A percentile compares a stretch with the other conserved stretches of the same genome.
These are phyloP conservation scores for Embidobia sp. DNA, from an alignment of 2,888 invertebrate genomes.

Conservation along the genomic window DNA sequence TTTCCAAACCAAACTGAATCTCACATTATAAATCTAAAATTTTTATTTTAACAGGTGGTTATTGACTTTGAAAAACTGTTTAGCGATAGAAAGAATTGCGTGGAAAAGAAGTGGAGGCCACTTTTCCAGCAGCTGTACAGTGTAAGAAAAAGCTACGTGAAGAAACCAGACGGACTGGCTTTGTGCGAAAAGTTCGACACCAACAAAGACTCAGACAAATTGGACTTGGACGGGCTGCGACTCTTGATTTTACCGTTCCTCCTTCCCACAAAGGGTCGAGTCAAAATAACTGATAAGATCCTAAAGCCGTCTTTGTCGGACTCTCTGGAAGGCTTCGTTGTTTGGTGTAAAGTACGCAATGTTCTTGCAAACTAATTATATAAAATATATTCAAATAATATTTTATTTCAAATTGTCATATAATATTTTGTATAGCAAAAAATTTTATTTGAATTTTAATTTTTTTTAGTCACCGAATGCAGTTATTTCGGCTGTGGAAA, in stretches of 20 bases:
- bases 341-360: constrained; percentile 27
- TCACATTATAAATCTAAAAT: too few relatives aligned
- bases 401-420: too few relatives aligned
- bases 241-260: constrained; percentile 9
- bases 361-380: not conserved
- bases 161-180: not conserved
- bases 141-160: not conserved
- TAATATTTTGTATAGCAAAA: too few relatives aligned
- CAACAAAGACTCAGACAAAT: too few relatives aligned
- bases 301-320: constrained; percentile 10
- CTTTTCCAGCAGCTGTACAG: not conserved
- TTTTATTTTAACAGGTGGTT: not conserved
- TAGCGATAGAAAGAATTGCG: not conserved
- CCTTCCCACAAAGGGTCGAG: constrained; percentile 1
- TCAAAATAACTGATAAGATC: constrained; percentile 2
- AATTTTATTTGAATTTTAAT: too few relatives aligned
- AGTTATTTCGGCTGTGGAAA: not conserved
- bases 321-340: constrained; percentile 33
- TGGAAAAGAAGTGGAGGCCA: not conserved
- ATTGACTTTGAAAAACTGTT: not conserved
- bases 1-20: too few relatives aligned
- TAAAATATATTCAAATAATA: not conserved
- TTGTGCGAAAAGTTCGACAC: not conserved
- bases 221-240: constrained; percentile 33
- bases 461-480: constrained; percentile 2